A percentile compares a stretch with the other conserved stretches of the same genome.
Conservation (phyloP, 2,888 invertebrate species). For the Drosophila testacea region DNA sequence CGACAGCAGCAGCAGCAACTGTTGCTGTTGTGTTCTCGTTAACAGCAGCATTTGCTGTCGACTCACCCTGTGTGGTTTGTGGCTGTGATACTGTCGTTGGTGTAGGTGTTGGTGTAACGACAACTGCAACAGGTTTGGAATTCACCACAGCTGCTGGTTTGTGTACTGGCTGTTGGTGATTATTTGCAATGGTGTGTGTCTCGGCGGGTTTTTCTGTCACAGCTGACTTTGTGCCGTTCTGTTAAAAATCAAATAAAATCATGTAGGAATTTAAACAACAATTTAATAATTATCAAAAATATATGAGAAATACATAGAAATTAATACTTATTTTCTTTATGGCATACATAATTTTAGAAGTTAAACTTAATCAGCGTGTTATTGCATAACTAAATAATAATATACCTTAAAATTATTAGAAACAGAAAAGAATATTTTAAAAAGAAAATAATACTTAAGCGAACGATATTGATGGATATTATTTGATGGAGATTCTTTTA, state of each 20-base stretch:
- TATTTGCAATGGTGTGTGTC: too few relatives aligned
- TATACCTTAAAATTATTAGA: neutral
- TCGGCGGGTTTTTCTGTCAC: constrained; percentile 46
- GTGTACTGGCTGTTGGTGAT: constrained; percentile 51
- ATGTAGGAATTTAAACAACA: neutral
- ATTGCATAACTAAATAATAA: neutral
- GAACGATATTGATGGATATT: neutral
- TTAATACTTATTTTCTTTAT: constrained; percentile 3
- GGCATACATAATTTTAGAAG: neutral
- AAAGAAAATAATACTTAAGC: neutral
- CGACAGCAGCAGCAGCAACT: constrained; percentile 27
- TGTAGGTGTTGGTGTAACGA: constrained; percentile 61
- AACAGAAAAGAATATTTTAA: constrained; percentile 8
- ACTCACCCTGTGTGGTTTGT: constrained; percentile 68
- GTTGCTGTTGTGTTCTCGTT: constrained; percentile 36
- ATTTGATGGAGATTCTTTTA: neutral
- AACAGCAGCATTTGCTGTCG: constrained; percentile 17
- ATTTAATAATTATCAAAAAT: constrained; percentile 4
- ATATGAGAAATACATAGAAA: constrained; percentile 3
- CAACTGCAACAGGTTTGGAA: constrained; percentile 45
- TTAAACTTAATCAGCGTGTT: neutral
- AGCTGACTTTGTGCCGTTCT: constrained; percentile 67
- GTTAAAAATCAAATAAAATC: constrained; percentile 17
- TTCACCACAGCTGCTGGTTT: constrained; percentile 65
- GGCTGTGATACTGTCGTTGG: constrained; percentile 53